These are phyloP conservation scores for Macrobrachium nipponense DNA, from an alignment of 1,140 invertebrate genomes.

Conservation along the genomic window DNA sequence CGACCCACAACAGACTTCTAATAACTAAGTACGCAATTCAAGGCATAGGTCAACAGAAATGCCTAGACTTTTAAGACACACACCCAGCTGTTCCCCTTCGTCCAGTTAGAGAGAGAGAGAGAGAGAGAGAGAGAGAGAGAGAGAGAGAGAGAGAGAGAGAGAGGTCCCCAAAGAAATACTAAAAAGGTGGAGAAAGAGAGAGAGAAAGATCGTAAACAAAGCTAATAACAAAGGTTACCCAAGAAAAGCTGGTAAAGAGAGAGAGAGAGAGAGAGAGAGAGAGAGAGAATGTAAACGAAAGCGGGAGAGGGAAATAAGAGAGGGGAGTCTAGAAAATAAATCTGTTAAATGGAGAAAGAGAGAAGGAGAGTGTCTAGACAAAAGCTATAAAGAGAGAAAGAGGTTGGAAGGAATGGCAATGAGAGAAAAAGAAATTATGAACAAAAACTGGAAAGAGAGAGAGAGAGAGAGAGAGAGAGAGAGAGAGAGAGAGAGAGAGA, in stretches of 20 bases:
- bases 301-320: not conserved
- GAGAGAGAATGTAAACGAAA: not conserved
- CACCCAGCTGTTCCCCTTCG: too few species aligned
- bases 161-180: too few species aligned
- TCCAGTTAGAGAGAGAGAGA: not conserved
- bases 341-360: not conserved
- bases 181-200: too few species aligned
- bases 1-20: too few species aligned
- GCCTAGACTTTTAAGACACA: too few species aligned
- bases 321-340: not conserved
- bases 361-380: not conserved
- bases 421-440: not conserved
- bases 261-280: not conserved
- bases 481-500: too few species aligned
- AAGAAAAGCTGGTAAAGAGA: not conserved
- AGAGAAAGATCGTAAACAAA: not conserved
- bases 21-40: too few species aligned
- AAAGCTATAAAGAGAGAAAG: constrained; percentile 16
- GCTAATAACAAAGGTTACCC: not conserved
- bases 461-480: too few species aligned
- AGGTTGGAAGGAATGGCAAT: not conserved
- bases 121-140: constrained; percentile 1
- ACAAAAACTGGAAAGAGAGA: not conserved
- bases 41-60: too few species aligned
- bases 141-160: constrained; percentile 13